Conservation (phyloP, 2,888 invertebrate species). For the Thelaira solivaga region DNA sequence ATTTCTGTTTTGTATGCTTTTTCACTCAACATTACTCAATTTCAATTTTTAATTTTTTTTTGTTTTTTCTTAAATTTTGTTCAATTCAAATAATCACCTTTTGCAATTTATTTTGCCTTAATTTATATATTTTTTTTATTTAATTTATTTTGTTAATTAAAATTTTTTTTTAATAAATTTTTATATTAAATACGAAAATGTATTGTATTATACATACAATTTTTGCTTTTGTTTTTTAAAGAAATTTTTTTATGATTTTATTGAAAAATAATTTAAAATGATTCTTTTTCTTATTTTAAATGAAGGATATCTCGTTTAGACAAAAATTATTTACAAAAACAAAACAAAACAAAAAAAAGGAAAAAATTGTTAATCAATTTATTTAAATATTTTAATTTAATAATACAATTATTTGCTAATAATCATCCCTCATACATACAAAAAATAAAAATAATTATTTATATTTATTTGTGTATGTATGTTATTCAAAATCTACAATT, state of each 20-base stretch:
- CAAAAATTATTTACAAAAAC: conserved; percentile 48
- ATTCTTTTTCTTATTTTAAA: background rate
- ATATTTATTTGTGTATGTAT: too few species aligned
- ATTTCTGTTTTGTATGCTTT: background rate
- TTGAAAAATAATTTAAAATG: background rate
- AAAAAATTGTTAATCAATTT: too few species aligned
- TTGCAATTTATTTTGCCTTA: conserved; percentile 68
- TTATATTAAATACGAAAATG: conserved; percentile 53
- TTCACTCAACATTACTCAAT: conserved; percentile 17
- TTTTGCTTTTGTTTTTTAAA: background rate
- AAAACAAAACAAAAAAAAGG: conserved; percentile 21
- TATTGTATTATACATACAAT: too few species aligned
- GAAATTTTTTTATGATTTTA: background rate
- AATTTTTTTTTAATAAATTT: conserved; percentile 62
- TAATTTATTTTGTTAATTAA: conserved; percentile 67
- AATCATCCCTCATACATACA: too few species aligned
- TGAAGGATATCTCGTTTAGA: too few species aligned
- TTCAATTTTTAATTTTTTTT: conserved; percentile 63
- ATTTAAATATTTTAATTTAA: background rate
- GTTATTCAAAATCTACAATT: too few species aligned
- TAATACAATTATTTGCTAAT: conserved; percentile 22
- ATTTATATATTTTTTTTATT: conserved; percentile 58
- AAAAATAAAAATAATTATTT: too few species aligned
- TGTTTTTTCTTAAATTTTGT: conserved; percentile 58
- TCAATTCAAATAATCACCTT: conserved; percentile 66